Evolutionary conservation across 2,113 vertebrate genomes (phyloP).

Genomic region (Oryzias curvinotus): DNA sequence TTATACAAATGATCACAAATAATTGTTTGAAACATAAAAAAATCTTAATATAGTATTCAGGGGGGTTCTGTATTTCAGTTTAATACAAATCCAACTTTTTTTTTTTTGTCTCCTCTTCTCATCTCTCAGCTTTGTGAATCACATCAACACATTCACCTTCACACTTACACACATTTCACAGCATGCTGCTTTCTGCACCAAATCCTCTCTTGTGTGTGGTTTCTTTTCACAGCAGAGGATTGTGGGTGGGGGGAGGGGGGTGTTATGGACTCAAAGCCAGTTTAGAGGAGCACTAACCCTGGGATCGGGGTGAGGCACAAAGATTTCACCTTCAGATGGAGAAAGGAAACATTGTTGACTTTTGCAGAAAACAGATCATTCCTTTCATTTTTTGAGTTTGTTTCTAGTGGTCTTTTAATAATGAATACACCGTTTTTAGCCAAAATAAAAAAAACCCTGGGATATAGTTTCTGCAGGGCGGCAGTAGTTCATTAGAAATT

Average conservation of each 20-base stretch:
- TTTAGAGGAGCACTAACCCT: conserved; percentile 24
- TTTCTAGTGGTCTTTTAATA: no score
- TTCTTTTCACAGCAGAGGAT: conserved; percentile 48
- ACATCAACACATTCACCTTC: conserved; percentile 13
- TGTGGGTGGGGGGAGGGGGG: conserved; percentile 46
- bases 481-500: no score
- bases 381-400: no score
- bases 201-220: conserved; percentile 31
- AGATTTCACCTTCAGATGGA: conserved; percentile 25
- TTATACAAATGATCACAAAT: no score
- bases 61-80: neutral
- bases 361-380: no score
- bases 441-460: no score
- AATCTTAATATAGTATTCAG: no score
- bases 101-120: conserved; percentile 3
- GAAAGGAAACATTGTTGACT: no score
- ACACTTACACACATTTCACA: conserved; percentile 28
- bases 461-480: no score
- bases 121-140: neutral
- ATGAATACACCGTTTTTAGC: no score
- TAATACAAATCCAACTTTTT: neutral
- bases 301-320: conserved; percentile 3
- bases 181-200: conserved; percentile 40
- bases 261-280: conserved; percentile 26
- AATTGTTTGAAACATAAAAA: no score